phyloP scores from a whole-genome alignment of 2,888 invertebrate genomes.

The Axea sp. region DNA sequence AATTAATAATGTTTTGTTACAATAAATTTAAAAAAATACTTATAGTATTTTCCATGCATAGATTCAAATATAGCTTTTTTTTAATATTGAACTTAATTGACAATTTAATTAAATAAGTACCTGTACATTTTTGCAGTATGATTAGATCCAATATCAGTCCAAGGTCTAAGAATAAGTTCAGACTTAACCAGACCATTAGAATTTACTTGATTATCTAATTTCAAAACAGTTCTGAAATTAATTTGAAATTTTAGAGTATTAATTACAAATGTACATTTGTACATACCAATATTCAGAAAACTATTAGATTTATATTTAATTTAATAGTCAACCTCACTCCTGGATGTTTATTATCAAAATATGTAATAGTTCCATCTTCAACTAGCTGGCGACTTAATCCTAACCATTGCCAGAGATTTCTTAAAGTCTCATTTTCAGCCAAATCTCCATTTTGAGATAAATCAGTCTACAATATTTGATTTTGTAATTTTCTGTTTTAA shows the following conservation, averaged over 20 bases:
- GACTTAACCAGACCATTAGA: conserved; percentile 81
- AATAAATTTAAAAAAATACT: too few species aligned
- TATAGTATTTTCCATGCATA: too few species aligned
- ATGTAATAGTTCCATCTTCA: conserved; percentile 84
- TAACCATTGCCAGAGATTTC: conserved; percentile 92
- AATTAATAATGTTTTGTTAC: too few species aligned
- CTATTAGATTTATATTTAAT: neutral
- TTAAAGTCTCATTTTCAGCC: conserved; percentile 87
- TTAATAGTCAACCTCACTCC: conserved; percentile 79
- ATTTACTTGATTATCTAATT: conserved; percentile 80
- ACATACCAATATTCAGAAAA: too few species aligned
- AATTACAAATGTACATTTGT: too few species aligned
- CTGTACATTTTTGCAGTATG: conserved; percentile 81
- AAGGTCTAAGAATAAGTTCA: conserved; percentile 82
- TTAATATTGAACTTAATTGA: too few species aligned
- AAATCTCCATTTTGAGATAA: conserved; percentile 89
- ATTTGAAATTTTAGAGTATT: neutral
- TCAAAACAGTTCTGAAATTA: conserved; percentile 79
- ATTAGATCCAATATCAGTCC: conserved; percentile 84
- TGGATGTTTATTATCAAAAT: conserved; percentile 83
- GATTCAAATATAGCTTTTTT: too few species aligned
- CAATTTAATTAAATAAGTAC: conserved; percentile 77
- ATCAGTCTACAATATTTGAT: conserved; percentile 81
- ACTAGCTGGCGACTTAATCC: conserved; percentile 86
- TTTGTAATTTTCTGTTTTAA: too few species aligned